phyloP scores from a whole-genome alignment of 1,140 invertebrate species.

The Zaprionus kolodkinae region DNA sequence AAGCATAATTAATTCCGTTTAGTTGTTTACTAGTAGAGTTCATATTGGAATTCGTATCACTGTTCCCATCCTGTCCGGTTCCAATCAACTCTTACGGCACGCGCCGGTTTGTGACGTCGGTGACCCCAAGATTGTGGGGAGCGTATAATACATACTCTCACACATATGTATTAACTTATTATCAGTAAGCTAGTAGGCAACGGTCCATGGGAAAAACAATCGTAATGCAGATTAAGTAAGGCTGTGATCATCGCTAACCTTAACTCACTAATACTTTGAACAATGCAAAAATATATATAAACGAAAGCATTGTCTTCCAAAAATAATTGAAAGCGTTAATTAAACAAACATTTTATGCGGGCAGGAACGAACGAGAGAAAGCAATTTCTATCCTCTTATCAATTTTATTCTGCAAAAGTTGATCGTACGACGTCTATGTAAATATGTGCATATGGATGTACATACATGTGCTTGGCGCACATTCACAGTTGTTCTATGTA shows the following conservation, averaged over 20 bases:
- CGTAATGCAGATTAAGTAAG: neutral
- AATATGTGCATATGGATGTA: neutral
- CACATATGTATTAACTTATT: slow-evolving; percentile 15
- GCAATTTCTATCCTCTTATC: slow-evolving; percentile 1
- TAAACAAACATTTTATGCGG: neutral
- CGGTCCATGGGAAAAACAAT: slow-evolving; percentile 41
- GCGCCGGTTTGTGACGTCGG: slow-evolving; percentile 37
- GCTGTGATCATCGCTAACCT: slow-evolving; percentile 15
- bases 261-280: neutral
- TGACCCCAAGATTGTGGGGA: slow-evolving; percentile 12
- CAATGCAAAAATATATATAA: neutral
- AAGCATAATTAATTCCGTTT: slow-evolving; percentile 7
- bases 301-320: neutral
- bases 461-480: slow-evolving; percentile 1
- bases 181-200: slow-evolving; percentile 18
- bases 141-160: slow-evolving; percentile 10
- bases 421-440: neutral
- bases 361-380: neutral
- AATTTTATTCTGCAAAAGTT: neutral
- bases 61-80: slow-evolving; percentile 19
- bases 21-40: slow-evolving; percentile 30
- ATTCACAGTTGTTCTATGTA: slow-evolving; percentile 1
- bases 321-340: neutral
- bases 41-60: slow-evolving; percentile 14
- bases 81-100: slow-evolving; percentile 27